Percentiles rank a stretch among this genome's conserved stretches.
Evolutionary conservation across 2,113 vertebrate species (phyloP).

Genomic region (Accipiter virgatus): DNA sequence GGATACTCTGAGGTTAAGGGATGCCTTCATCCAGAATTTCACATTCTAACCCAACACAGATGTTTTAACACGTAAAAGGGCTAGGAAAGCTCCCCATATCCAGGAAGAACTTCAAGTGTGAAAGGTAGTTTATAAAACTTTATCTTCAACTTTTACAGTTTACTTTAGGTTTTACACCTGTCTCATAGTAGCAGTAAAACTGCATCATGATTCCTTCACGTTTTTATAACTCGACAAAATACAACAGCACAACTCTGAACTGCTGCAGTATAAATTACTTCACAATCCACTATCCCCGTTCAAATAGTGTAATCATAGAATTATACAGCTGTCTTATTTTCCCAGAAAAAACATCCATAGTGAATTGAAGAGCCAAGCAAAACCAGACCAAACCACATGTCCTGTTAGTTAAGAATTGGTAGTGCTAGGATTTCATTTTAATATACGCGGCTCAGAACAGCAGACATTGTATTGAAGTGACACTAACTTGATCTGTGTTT

Average conservation of each 20-base stretch:
- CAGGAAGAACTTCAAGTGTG: background rate
- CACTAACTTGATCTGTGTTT: conserved; percentile 20
- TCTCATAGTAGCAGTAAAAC: conserved; percentile 1
- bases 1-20: background rate
- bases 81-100: background rate
- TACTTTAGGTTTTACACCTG: conserved; percentile 44
- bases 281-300: background rate
- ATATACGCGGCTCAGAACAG: background rate
- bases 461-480: background rate
- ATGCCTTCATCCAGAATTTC: background rate
- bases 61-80: background rate
- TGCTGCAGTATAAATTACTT: background rate
- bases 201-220: background rate
- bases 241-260: background rate
- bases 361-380: conserved; percentile 18
- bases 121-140: conserved; percentile 48
- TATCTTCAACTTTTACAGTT: conserved; percentile 38
- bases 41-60: conserved; percentile 25
- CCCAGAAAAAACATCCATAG: background rate
- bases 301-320: background rate
- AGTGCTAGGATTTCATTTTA: conserved; percentile 31
- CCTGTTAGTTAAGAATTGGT: background rate
- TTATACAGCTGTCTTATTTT: conserved; percentile 8
- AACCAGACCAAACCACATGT: background rate
- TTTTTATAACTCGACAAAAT: background rate